phyloP scores from a whole-genome alignment of 2,888 invertebrate genomes.

The Hedychridium roseum region DNA sequence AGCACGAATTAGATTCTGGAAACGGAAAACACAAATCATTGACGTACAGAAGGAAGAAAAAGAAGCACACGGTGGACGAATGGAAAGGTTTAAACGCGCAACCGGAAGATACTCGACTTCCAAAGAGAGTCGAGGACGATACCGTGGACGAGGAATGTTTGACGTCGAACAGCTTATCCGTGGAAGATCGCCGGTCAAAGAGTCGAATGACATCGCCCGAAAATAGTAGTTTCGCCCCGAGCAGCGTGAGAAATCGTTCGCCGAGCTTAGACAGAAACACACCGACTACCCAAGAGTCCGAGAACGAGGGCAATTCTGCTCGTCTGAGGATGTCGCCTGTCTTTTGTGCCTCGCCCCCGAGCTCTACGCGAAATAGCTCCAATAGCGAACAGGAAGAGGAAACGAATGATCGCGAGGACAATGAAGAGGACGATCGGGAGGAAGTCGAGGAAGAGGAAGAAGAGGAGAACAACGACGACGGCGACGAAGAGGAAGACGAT shows the following conservation, averaged over 20 bases:
- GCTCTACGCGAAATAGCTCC: slow-evolving; percentile 44
- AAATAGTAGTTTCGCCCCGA: slow-evolving; percentile 16
- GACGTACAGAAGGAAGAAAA: neutral
- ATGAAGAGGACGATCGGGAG: slow-evolving; percentile 2
- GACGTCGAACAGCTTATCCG: no score
- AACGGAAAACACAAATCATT: slow-evolving; percentile 13
- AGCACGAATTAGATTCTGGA: neutral
- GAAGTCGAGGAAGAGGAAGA: slow-evolving; percentile 3
- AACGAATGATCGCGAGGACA: slow-evolving; percentile 4
- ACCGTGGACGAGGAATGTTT: neutral
- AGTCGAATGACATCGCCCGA: slow-evolving; percentile 18
- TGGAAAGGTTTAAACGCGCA: slow-evolving; percentile 12
- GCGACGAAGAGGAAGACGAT: slow-evolving; percentile 8
- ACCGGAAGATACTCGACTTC: slow-evolving; percentile 5
- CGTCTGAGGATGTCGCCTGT: slow-evolving; percentile 51
- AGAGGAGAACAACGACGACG: slow-evolving; percentile 21
- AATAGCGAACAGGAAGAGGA: slow-evolving; percentile 33
- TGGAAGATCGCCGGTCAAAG: no score
- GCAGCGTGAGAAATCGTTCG: slow-evolving; percentile 33
- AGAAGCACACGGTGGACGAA: slow-evolving; percentile 12
- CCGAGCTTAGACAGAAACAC: slow-evolving; percentile 34
- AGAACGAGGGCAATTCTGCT: slow-evolving; percentile 39
- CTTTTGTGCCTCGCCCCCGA: slow-evolving; percentile 49
- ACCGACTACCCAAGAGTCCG: slow-evolving; percentile 29
- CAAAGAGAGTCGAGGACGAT: neutral